phyloP scores from a whole-genome alignment of 2,888 invertebrate genomes.

The Apodemia hepburni region DNA sequence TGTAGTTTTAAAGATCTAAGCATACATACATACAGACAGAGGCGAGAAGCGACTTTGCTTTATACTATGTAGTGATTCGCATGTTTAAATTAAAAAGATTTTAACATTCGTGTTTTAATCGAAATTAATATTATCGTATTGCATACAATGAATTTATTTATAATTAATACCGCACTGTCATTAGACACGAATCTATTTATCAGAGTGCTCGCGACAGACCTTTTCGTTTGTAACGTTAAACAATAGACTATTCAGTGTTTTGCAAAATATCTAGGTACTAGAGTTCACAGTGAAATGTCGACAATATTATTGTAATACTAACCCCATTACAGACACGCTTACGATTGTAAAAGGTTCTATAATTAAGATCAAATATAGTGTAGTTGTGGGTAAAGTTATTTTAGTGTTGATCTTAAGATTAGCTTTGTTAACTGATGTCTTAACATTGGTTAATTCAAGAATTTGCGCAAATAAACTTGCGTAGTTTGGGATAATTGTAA shows the following conservation, averaged over 20 bases:
- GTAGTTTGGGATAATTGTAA: too few species aligned
- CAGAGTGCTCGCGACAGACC: conserved; percentile 49
- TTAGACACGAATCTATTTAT: conserved; percentile 56
- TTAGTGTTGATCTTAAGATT: too few species aligned
- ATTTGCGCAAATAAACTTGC: too few species aligned
- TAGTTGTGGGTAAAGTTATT: too few species aligned
- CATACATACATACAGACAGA: too few species aligned
- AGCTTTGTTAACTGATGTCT: too few species aligned
- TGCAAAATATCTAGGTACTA: conserved; percentile 49
- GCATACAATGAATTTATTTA: conserved; percentile 38
- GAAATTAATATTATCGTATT: conserved; percentile 24
- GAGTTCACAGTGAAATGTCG: conserved; percentile 49
- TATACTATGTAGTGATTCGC: too few species aligned
- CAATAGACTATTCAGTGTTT: conserved; percentile 66
- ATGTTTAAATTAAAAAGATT: not conserved
- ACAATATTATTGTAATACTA: conserved; percentile 33
- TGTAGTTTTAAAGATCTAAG: too few species aligned
- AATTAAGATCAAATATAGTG: not conserved
- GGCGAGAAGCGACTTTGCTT: too few species aligned
- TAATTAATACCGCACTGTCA: conserved; percentile 53
- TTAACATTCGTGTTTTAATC: not conserved
- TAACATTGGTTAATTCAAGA: too few species aligned
- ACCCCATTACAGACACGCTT: conserved; percentile 27
- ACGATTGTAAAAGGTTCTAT: conserved; percentile 7
- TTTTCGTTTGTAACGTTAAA: conserved; percentile 59